Evolutionary conservation across 1,140 invertebrate species (phyloP).

Genomic region (Chrysopa pallens): DNA sequence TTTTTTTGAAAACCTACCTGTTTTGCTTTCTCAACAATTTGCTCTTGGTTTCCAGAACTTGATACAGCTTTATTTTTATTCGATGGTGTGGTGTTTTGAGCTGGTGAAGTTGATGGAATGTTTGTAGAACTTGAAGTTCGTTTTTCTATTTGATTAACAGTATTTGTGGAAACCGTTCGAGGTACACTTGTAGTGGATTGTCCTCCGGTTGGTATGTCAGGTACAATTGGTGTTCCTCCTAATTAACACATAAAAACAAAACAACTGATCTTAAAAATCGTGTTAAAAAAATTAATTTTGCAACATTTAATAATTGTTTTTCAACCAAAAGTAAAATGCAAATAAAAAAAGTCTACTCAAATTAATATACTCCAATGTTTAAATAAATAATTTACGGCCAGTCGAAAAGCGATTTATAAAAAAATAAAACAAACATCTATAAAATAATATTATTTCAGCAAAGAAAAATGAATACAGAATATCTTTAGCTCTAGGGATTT

Average conservation of each 20-base stretch:
- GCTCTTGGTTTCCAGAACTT: conserved; percentile 39
- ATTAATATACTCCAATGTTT: too few species aligned
- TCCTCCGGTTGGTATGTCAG: conserved; percentile 16
- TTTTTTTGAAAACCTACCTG: conserved; percentile 30
- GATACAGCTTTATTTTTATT: conserved; percentile 10
- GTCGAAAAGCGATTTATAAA: too few species aligned
- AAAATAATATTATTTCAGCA: too few species aligned
- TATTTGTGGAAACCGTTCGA: conserved; percentile 6
- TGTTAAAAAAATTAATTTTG: conserved; percentile 6
- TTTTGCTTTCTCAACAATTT: conserved; percentile 76
- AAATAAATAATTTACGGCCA: too few species aligned
- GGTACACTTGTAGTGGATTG: conserved; percentile 10
- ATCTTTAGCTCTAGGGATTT: not conserved
- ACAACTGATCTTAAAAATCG: too few species aligned
- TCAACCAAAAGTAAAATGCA: too few species aligned
- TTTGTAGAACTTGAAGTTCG: not conserved
- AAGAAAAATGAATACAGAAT: too few species aligned
- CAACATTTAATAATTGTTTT: too few species aligned
- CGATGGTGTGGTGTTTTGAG: conserved; percentile 6
- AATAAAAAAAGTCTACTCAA: too few species aligned
- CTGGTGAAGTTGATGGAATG: conserved; percentile 6
- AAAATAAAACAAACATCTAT: too few species aligned
- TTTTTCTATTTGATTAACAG: conserved; percentile 7
- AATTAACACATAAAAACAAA: conserved; percentile 13
- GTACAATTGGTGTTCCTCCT: conserved; percentile 34